These are phyloP conservation scores for Vimba vimba DNA, from an alignment of 2,113 vertebrate genomes.

Conservation along the genomic window DNA sequence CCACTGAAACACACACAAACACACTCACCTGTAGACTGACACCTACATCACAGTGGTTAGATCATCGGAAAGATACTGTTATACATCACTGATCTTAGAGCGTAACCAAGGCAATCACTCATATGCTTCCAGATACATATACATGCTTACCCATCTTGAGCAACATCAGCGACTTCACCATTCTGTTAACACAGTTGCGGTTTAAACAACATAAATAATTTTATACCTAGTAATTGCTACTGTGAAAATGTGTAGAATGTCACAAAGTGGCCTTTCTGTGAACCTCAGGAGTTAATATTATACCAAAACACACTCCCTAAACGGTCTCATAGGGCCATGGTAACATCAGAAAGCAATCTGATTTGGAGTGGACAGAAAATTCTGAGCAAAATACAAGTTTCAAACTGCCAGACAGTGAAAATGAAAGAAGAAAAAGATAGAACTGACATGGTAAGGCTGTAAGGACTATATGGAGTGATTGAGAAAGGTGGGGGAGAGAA, in stretches of 20 bases:
- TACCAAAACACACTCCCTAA: constrained; percentile 29
- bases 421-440: constrained; percentile 37
- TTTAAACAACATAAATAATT: neutral
- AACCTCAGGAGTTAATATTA: neutral
- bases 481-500: constrained; percentile 11
- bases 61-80: neutral
- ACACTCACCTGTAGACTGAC: constrained; percentile 18
- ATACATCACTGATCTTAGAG: neutral
- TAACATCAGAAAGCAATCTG: constrained; percentile 19
- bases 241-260: neutral
- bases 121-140: neutral
- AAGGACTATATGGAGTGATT: constrained; percentile 28
- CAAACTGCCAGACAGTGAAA: constrained; percentile 27
- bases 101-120: neutral
- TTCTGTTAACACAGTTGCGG: neutral
- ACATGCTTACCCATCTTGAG: neutral
- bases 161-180: neutral
- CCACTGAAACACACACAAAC: constrained; percentile 56
- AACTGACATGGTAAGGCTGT: constrained; percentile 41
- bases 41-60: constrained; percentile 30
- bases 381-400: constrained; percentile 10
- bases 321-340: constrained; percentile 16
- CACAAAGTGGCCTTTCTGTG: constrained; percentile 20
- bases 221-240: neutral
- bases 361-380: constrained; percentile 9